Evolutionary conservation across 2,888 invertebrate species (phyloP), one percentile per base, ranked within the genome.

Genomic region (Rotaria socialis): DNA sequence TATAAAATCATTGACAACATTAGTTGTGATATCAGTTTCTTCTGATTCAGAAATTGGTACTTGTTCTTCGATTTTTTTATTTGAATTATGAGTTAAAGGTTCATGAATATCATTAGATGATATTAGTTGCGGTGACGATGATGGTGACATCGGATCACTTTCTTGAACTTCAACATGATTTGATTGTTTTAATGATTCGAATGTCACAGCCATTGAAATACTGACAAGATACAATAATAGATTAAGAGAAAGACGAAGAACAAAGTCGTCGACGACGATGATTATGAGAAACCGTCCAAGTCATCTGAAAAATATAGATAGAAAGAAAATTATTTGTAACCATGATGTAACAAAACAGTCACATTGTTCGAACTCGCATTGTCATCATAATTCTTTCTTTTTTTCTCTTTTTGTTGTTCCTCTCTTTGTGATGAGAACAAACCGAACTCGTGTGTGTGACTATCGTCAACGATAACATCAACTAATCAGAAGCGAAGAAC

Each of bases 231-330:
- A 67, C 67, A 35, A 67, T 16, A 67, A 67, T 27, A 14, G 67
- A 67, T 67, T 67, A 67, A 67, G 67, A 67, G 35, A 19, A 14
- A 67, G 24, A 67, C 11, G 67, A 67, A 16, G 67, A 35, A 35
- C 67, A 67, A 67, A 19, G 67, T 67, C 67, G 67, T 35, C 35
- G 67, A 67, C 35, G 67, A 67, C 67, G 67, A 67, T 67, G 67
- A 67, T 67, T 67, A 67, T 67, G 35, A 35, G 35, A 67, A 67
- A 67, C 67, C 67, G 35, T 19, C 67, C 67, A 67, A 67, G 35
- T 67, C 67, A 67, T 67, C 67, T 67, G 27, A 56, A 56, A 56
- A 1, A 56, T 24, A 55, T 19, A 56, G 4, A 67, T 16, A 35
- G 19, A 35, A 19, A 67, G 16, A 35, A 67, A 67, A 67, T 5